Evolutionary conservation across 1,140 invertebrate genomes (phyloP).

Genomic region (Fragariocoptes setiger): DNA sequence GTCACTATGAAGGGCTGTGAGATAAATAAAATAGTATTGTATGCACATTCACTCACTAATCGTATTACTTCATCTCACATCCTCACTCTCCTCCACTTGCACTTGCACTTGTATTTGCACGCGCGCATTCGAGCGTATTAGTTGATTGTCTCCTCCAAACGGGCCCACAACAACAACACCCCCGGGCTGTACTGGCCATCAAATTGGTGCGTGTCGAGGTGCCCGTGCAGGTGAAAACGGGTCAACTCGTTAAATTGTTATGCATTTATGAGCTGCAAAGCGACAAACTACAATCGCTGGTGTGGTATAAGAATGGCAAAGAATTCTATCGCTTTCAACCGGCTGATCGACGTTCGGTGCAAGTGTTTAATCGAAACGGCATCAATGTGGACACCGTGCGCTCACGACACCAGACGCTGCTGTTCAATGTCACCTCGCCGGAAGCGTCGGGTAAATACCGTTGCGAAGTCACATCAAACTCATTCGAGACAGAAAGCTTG

Average conservation of each 20-base stretch:
- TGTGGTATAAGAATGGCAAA: slow-evolving; percentile 13
- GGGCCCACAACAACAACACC: too few relatives aligned
- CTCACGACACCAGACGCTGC: too few relatives aligned
- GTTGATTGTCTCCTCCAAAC: too few relatives aligned
- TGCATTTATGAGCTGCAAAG: not conserved
- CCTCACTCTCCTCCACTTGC: too few relatives aligned
- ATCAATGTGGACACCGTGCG: slow-evolving; percentile 12
- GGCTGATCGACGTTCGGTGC: slow-evolving; percentile 8
- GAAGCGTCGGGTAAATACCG: not conserved
- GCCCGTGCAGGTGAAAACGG: not conserved
- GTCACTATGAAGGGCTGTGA: too few relatives aligned
- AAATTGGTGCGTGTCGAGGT: not conserved
- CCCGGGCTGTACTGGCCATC: not conserved
- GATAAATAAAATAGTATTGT: too few relatives aligned
- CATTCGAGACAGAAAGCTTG: not conserved
- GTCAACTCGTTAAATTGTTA: not conserved
- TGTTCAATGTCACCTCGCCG: too few relatives aligned
- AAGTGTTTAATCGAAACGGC: slow-evolving; percentile 11
- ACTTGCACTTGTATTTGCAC: too few relatives aligned
- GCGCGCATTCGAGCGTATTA: too few relatives aligned
- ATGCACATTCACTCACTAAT: too few relatives aligned
- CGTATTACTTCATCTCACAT: too few relatives aligned
- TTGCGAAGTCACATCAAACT: not conserved
- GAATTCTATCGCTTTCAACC: slow-evolving; percentile 14
- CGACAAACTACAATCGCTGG: slow-evolving; percentile 11